These are phyloP conservation scores for Aspidapion aeneum DNA, from an alignment of 2,888 invertebrate species.

Conservation along the genomic window DNA sequence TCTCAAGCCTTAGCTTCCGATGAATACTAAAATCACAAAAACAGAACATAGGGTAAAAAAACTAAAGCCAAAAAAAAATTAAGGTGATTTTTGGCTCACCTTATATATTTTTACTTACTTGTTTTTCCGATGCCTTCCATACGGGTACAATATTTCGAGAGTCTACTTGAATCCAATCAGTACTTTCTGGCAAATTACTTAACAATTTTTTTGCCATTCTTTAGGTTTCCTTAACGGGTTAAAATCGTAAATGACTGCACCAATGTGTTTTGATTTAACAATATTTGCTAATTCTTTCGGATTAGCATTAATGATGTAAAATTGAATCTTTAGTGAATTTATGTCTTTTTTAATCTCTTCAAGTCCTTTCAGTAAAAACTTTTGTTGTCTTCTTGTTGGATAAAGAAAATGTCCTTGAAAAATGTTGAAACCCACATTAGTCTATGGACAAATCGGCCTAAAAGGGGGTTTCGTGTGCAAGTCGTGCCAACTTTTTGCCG, in stretches of 20 bases:
- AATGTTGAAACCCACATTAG: slow-evolving; percentile 81
- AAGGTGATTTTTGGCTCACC: too few relatives aligned
- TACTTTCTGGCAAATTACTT: slow-evolving; percentile 61
- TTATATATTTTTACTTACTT: slow-evolving; percentile 62
- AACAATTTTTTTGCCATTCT: slow-evolving; percentile 70
- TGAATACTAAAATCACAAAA: too few relatives aligned
- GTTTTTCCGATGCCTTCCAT: slow-evolving; percentile 83
- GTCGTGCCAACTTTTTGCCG: too few relatives aligned
- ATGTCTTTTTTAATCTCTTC: slow-evolving; percentile 76
- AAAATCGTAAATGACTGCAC: slow-evolving; percentile 82
- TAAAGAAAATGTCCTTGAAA: slow-evolving; percentile 71
- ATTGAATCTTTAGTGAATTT: slow-evolving; percentile 66
- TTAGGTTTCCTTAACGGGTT: slow-evolving; percentile 69
- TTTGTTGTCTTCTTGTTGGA: slow-evolving; percentile 77
- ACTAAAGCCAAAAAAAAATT: too few relatives aligned
- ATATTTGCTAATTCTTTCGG: slow-evolving; percentile 65
- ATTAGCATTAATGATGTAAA: slow-evolving; percentile 73
- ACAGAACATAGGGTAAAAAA: too few relatives aligned
- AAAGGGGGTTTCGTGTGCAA: too few relatives aligned
- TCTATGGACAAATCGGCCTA: too few relatives aligned
- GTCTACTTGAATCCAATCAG: slow-evolving; percentile 84
- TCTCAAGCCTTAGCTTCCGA: too few relatives aligned
- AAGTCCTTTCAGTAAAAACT: slow-evolving; percentile 74
- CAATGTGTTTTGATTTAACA: slow-evolving; percentile 66
- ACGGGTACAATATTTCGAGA: slow-evolving; percentile 90